Evolutionary conservation across 2,113 vertebrate species (phyloP).

Genomic region (Diadophis punctatus): DNA sequence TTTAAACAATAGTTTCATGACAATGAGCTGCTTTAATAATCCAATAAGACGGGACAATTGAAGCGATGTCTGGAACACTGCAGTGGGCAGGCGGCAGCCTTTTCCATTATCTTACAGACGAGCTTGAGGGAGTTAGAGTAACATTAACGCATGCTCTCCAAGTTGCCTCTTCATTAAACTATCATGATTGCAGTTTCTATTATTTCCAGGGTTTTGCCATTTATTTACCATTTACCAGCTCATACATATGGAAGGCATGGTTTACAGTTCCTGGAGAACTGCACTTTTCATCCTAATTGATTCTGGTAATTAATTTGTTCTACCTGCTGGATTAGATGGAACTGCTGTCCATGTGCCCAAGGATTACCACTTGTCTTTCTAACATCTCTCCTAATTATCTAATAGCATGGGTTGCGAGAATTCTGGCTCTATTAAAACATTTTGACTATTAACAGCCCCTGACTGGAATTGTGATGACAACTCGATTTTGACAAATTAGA

Average conservation of each 20-base stretch:
- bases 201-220: slow-evolving; percentile 58
- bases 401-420: slow-evolving; percentile 96
- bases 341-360: slow-evolving; percentile 75
- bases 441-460: slow-evolving; percentile 88
- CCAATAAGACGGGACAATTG: background rate
- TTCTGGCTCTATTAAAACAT: slow-evolving; percentile 93
- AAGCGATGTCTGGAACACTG: background rate
- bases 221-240: slow-evolving; percentile 69
- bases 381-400: slow-evolving; percentile 95
- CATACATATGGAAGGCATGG: slow-evolving; percentile 72
- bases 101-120: slow-evolving; percentile 7
- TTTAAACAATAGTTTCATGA: background rate
- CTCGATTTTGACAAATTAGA: slow-evolving; percentile 97
- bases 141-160: slow-evolving; percentile 9
- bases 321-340: slow-evolving; percentile 87
- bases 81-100: background rate
- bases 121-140: background rate
- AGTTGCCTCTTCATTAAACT: slow-evolving; percentile 47
- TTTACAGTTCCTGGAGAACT: slow-evolving; percentile 68
- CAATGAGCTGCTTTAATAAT: background rate
- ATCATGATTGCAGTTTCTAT: slow-evolving; percentile 40
- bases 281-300: slow-evolving; percentile 82
- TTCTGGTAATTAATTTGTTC: slow-evolving; percentile 88
- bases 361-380: slow-evolving; percentile 91
- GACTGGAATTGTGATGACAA: slow-evolving; percentile 98